phyloP scores from a whole-genome alignment of 2,888 invertebrate genomes.

The Ptilodon capucinus region DNA sequence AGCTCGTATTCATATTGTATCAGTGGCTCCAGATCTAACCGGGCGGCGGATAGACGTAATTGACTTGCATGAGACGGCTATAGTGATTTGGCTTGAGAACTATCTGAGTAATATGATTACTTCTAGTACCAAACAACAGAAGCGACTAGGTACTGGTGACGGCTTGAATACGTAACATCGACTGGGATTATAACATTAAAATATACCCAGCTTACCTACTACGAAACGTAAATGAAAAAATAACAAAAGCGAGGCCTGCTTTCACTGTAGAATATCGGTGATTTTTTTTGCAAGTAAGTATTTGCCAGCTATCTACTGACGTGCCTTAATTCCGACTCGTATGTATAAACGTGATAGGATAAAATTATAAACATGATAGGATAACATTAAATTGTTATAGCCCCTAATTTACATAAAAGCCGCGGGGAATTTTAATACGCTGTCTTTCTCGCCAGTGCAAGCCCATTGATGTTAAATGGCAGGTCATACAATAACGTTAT shows the following conservation, averaged over 20 bases:
- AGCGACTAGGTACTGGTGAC: conserved; percentile 9
- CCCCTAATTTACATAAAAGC: no score
- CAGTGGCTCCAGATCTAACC: conserved; percentile 68
- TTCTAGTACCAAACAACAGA: conserved; percentile 29
- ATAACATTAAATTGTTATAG: no score
- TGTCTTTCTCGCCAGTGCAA: no score
- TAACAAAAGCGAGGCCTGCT: conserved; percentile 47
- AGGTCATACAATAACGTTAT: no score
- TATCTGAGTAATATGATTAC: conserved; percentile 39
- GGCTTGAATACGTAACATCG: background rate
- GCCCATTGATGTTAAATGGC: no score
- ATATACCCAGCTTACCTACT: background rate
- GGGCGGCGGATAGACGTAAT: conserved; percentile 76
- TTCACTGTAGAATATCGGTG: conserved; percentile 48
- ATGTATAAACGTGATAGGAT: no score
- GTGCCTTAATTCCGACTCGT: no score
- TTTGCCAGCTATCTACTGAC: no score
- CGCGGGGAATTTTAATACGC: no score
- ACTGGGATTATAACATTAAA: background rate
- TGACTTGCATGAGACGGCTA: conserved; percentile 75
- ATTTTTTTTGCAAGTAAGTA: conserved; percentile 35
- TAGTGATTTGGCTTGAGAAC: conserved; percentile 66
- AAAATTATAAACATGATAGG: no score
- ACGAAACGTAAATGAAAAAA: conserved; percentile 10
- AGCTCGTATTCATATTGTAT: conserved; percentile 65